phyloP scores from a whole-genome alignment of 2,888 invertebrate species.

The Mystacides longicornis region DNA sequence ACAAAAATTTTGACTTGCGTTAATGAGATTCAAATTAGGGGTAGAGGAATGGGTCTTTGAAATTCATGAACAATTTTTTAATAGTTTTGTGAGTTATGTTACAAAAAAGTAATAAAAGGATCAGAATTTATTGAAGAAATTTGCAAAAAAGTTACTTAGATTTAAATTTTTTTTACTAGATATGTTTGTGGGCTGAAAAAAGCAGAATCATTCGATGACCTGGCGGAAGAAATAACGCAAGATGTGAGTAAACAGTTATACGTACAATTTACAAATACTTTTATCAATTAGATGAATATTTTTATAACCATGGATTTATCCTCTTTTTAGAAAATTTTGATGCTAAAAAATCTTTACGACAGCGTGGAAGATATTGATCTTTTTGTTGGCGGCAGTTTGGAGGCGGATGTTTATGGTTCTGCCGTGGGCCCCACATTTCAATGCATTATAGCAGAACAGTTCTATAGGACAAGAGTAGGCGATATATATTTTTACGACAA shows the following conservation, averaged over 20 bases:
- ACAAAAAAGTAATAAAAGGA: too few species aligned
- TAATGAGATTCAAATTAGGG: too few species aligned
- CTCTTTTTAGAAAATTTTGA: slow-evolving; percentile 52
- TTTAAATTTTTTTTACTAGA: slow-evolving; percentile 44
- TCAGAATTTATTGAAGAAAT: too few species aligned
- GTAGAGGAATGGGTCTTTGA: too few species aligned
- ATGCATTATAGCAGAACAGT: slow-evolving; percentile 82
- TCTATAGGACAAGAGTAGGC: slow-evolving; percentile 74
- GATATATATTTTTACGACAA: slow-evolving; percentile 83
- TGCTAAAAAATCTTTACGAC: slow-evolving; percentile 59
- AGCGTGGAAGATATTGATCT: slow-evolving; percentile 81
- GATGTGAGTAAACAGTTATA: too few species aligned
- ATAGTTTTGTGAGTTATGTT: too few species aligned
- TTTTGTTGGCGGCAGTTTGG: slow-evolving; percentile 77
- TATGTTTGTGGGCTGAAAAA: slow-evolving; percentile 66
- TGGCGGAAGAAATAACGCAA: slow-evolving; percentile 57
- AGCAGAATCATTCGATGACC: slow-evolving; percentile 63
- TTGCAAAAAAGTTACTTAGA: not conserved
- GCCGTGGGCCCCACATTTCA: slow-evolving; percentile 82
- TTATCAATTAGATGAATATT: too few species aligned
- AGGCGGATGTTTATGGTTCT: slow-evolving; percentile 66
- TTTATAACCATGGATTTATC: too few species aligned
- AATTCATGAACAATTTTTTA: too few species aligned
- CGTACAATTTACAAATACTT: too few species aligned
- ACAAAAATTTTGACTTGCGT: too few species aligned